These are phyloP conservation scores for Nyctibius grandis DNA, from an alignment of 2,797 vertebrate species.

Conservation along the genomic window DNA sequence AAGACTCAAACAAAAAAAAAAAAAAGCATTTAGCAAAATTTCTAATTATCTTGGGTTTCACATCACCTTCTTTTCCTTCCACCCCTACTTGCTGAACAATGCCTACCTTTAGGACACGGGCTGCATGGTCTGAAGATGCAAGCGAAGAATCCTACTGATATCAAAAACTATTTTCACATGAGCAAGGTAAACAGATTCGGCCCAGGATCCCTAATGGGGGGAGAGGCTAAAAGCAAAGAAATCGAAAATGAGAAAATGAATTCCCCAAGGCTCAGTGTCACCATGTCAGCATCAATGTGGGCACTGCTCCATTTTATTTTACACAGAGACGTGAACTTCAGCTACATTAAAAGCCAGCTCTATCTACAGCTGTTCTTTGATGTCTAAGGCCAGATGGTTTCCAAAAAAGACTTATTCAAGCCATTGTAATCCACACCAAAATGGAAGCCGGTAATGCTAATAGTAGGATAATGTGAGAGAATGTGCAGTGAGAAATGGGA, in stretches of 20 bases:
- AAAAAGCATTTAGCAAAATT: background rate
- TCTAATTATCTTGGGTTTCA: background rate
- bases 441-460: background rate
- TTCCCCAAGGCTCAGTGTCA: background rate
- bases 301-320: background rate
- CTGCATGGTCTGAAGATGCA: background rate
- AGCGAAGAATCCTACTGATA: background rate
- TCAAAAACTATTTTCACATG: background rate
- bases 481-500: background rate
- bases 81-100: background rate
- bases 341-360: conserved; percentile 11
- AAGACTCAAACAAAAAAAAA: background rate
- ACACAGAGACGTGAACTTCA: background rate
- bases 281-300: background rate
- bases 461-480: background rate
- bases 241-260: background rate
- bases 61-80: background rate
- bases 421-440: background rate
- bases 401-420: conserved; percentile 10
- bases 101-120: background rate
- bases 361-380: conserved; percentile 57
- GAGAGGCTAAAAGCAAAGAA: background rate
- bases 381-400: conserved; percentile 41
- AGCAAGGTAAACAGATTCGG: conserved; percentile 1
- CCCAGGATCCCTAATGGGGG: background rate